Percentiles rank a stretch among this genome's conserved stretches.
Conservation (phyloP, 1,140 invertebrate species). For the Drosophila nasuta region DNA sequence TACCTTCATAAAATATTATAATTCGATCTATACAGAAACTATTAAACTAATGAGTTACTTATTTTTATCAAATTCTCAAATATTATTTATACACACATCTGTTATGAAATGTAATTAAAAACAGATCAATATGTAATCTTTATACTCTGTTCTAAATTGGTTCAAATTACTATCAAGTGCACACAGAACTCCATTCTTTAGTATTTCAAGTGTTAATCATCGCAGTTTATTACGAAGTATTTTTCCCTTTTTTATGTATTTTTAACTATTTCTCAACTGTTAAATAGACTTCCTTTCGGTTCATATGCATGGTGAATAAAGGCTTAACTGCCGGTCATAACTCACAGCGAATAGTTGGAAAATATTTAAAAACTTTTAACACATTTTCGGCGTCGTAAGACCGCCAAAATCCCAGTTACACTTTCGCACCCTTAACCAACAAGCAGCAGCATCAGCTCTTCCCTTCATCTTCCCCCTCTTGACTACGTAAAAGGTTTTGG, state of each 20-base stretch:
- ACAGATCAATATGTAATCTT: too few species aligned
- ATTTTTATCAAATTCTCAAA: too few species aligned
- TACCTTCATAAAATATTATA: too few species aligned
- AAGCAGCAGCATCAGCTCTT: too few species aligned
- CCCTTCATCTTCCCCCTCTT: background rate
- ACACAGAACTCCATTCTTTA: too few species aligned
- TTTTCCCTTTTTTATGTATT: background rate
- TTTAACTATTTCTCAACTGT: constrained; percentile 16
- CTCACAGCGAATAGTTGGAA: constrained; percentile 65
- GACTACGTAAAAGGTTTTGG: constrained; percentile 23
- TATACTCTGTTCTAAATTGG: too few species aligned
- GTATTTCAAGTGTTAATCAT: background rate
- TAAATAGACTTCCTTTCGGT: constrained; percentile 50
- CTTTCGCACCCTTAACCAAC: constrained; percentile 48
- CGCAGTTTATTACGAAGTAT: background rate
- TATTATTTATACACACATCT: too few species aligned
- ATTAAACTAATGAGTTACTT: too few species aligned
- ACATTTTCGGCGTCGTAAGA: constrained; percentile 43
- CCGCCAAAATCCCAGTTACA: constrained; percentile 36
- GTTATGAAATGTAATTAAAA: too few species aligned
- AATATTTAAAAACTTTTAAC: constrained; percentile 77
- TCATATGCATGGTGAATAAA: background rate
- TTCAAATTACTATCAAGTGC: background rate
- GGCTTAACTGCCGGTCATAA: constrained; percentile 56
- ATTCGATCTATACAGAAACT: too few species aligned